Evolutionary conservation across 2,797 vertebrate genomes (phyloP).

Genomic region (Argentina silus): DNA sequence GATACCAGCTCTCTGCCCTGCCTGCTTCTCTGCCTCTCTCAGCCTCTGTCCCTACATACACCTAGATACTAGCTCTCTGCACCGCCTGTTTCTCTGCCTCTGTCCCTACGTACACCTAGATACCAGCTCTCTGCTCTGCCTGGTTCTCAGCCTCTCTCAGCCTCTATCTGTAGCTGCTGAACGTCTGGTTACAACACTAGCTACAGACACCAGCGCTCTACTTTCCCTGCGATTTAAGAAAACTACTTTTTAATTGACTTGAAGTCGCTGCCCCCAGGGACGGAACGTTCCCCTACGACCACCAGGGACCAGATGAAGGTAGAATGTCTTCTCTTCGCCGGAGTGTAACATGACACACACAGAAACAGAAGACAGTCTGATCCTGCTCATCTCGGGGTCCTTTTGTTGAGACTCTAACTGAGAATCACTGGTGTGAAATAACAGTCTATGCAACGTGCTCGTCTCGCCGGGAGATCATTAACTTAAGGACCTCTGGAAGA

Average conservation of each 20-base stretch:
- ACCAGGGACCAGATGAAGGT: slow-evolving; percentile 30
- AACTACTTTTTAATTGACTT: slow-evolving; percentile 48
- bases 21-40: too few relatives aligned
- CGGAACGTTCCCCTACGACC: slow-evolving; percentile 27
- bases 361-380: slow-evolving; percentile 33
- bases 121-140: too few relatives aligned
- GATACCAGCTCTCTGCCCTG: too few relatives aligned
- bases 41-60: too few relatives aligned
- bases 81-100: too few relatives aligned
- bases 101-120: too few relatives aligned
- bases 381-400: slow-evolving; percentile 29
- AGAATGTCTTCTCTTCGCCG: too few relatives aligned
- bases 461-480: slow-evolving; percentile 46
- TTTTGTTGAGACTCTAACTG: slow-evolving; percentile 46
- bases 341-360: slow-evolving; percentile 66
- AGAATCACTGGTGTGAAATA: slow-evolving; percentile 61
- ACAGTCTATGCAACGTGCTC: slow-evolving; percentile 41
- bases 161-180: too few relatives aligned
- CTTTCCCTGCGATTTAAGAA: not conserved
- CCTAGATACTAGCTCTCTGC: too few relatives aligned
- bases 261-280: not conserved
- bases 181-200: not conserved
- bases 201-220: not conserved
- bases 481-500: not conserved
- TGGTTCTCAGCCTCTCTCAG: too few relatives aligned